Percentiles rank a stretch among this genome's conserved stretches.
Evolutionary conservation across 2,888 invertebrate species (phyloP).

Genomic region (Chrysodeixis includens): DNA sequence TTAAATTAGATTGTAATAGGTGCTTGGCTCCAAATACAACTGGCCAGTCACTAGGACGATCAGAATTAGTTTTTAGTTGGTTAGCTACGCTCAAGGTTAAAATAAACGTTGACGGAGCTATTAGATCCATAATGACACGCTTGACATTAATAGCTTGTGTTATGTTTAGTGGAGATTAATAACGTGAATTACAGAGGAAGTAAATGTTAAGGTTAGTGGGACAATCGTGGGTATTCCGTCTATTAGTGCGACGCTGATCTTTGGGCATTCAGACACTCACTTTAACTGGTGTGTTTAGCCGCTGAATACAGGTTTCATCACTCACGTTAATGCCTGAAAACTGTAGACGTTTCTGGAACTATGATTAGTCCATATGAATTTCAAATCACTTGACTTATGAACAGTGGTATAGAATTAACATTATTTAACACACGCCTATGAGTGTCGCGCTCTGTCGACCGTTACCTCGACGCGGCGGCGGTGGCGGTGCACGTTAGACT

Average conservation of each 20-base stretch:
- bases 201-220: slow-evolving; percentile 47
- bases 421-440: slow-evolving; percentile 37
- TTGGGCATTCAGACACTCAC: slow-evolving; percentile 16
- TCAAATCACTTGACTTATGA: slow-evolving; percentile 19
- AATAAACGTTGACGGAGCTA: slow-evolving; percentile 32
- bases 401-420: slow-evolving; percentile 34
- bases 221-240: slow-evolving; percentile 21
- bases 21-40: slow-evolving; percentile 9
- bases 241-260: slow-evolving; percentile 3
- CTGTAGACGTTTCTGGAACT: slow-evolving; percentile 5
- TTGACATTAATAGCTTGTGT: slow-evolving; percentile 23
- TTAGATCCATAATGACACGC: slow-evolving; percentile 27
- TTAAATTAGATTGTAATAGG: slow-evolving; percentile 12
- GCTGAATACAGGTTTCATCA: neutral
- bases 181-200: slow-evolving; percentile 39
- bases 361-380: slow-evolving; percentile 5
- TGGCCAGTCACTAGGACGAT: slow-evolving; percentile 13
- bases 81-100: slow-evolving; percentile 37
- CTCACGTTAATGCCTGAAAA: slow-evolving; percentile 20
- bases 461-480: slow-evolving; percentile 57
- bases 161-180: slow-evolving; percentile 29
- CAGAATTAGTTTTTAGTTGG: slow-evolving; percentile 12
- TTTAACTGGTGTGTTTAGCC: slow-evolving; percentile 4
- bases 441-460: slow-evolving; percentile 52
- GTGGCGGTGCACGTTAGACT: slow-evolving; percentile 61